Evolutionary conservation across 53 echinoderm and acorn worm genomes (phyloP).

Genomic region (Paracentrotus lividus): DNA sequence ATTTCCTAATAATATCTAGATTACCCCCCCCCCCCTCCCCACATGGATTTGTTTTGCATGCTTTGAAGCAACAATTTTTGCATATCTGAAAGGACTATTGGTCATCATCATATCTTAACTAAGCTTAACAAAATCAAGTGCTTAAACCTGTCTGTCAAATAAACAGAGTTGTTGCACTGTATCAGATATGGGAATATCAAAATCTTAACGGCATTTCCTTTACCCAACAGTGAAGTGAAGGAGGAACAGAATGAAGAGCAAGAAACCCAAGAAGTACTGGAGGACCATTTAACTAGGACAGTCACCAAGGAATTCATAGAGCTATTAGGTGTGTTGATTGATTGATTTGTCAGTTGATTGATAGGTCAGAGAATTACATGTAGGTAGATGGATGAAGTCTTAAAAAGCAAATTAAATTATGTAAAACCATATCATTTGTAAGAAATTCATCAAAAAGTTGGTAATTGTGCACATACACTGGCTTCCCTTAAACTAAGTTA

Average conservation of each 20-base stretch:
- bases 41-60: no score
- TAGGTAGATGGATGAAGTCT: not conserved
- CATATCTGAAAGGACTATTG: no score
- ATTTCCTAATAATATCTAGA: no score
- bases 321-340: slow-evolving; percentile 74
- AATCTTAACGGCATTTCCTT: no score
- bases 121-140: no score
- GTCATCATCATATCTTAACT: no score
- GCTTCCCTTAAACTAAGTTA: not conserved
- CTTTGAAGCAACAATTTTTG: no score
- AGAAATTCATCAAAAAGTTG: not conserved
- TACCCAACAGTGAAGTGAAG: not conserved
- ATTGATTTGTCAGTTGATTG: not conserved
- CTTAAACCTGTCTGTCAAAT: no score
- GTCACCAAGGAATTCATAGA: slow-evolving; percentile 97
- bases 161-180: no score
- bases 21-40: no score
- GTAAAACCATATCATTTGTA: not conserved
- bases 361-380: not conserved
- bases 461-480: not conserved
- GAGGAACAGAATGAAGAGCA: slow-evolving; percentile 78
- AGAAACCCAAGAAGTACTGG: slow-evolving; percentile 91
- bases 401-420: not conserved
- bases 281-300: slow-evolving; percentile 85
- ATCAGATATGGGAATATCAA: no score